These are phyloP conservation scores for Daphoenositta chrysoptera DNA, from an alignment of 2,113 vertebrate genomes.

Conservation along the genomic window DNA sequence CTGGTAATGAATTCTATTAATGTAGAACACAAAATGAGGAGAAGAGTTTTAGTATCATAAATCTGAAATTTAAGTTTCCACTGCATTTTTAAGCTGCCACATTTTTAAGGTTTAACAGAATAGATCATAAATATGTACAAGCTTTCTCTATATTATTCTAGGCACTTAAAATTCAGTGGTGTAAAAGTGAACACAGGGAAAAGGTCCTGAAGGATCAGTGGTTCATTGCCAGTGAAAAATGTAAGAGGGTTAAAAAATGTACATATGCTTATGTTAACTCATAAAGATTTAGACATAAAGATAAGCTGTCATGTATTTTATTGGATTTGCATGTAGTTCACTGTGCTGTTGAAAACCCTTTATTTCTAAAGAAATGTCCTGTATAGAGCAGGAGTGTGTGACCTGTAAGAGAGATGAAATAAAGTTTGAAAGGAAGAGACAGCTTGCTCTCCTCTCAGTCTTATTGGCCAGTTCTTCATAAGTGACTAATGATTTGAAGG, in stretches of 20 bases:
- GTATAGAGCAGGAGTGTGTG: background rate
- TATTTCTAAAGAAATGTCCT: background rate
- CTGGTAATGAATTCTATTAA: background rate
- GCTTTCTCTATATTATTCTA: background rate
- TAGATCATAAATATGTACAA: background rate
- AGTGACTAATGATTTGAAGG: background rate
- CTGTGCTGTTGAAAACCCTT: background rate
- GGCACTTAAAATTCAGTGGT: background rate
- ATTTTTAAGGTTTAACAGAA: background rate
- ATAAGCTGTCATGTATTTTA: background rate
- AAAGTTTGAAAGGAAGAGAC: background rate
- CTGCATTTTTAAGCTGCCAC: background rate
- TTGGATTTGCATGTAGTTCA: background rate
- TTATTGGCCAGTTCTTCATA: background rate
- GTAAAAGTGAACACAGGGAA: background rate
- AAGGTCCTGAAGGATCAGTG: background rate
- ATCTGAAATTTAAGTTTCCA: background rate
- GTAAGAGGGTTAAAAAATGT: background rate
- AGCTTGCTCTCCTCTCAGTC: background rate
- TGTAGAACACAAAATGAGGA: background rate
- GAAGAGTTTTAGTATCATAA: background rate
- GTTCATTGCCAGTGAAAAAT: background rate
- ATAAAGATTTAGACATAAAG: background rate
- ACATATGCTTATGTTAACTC: background rate
- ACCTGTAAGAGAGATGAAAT: background rate